Conservation (phyloP, 1,140 invertebrate genomes). For the Drosophila sproati region DNA sequence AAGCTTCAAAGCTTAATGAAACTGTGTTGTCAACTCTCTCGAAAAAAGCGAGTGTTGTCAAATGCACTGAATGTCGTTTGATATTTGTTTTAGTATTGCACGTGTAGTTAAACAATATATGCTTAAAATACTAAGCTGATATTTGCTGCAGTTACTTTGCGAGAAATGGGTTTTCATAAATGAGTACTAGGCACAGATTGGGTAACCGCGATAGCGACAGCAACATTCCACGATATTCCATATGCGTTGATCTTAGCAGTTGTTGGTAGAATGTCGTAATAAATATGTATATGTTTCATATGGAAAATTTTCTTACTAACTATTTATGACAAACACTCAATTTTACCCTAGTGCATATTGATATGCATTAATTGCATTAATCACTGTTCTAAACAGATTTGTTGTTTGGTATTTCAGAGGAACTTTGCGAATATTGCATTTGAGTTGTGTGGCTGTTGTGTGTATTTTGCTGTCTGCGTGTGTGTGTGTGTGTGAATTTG, state of each 20-base stretch:
- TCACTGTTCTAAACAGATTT: not conserved
- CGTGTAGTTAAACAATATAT: constrained; percentile 37
- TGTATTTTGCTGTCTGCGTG: constrained; percentile 16
- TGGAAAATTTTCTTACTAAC: constrained; percentile 38
- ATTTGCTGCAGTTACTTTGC: constrained; percentile 36
- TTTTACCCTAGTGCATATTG: constrained; percentile 19
- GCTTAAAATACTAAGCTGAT: constrained; percentile 52
- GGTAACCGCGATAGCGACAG: constrained; percentile 85
- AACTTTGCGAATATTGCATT: constrained; percentile 29
- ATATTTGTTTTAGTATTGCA: constrained; percentile 48
- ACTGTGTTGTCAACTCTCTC: constrained; percentile 31
- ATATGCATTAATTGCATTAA: not conserved
- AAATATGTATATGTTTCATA: constrained; percentile 15
- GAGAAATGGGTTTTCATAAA: constrained; percentile 58
- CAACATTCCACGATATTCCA: constrained; percentile 84
- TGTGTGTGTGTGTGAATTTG: constrained; percentile 58
- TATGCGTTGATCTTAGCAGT: constrained; percentile 62
- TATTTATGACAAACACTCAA: constrained; percentile 19
- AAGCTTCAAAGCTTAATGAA: constrained; percentile 65
- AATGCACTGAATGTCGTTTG: constrained; percentile 54
- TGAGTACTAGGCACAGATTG: constrained; percentile 84
- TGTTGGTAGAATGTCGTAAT: constrained; percentile 25
- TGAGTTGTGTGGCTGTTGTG: constrained; percentile 19
- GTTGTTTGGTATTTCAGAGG: not conserved
- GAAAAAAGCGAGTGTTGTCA: constrained; percentile 40